phyloP scores from a whole-genome alignment of 2,888 invertebrate genomes.

The Silvanus unidentatus region DNA sequence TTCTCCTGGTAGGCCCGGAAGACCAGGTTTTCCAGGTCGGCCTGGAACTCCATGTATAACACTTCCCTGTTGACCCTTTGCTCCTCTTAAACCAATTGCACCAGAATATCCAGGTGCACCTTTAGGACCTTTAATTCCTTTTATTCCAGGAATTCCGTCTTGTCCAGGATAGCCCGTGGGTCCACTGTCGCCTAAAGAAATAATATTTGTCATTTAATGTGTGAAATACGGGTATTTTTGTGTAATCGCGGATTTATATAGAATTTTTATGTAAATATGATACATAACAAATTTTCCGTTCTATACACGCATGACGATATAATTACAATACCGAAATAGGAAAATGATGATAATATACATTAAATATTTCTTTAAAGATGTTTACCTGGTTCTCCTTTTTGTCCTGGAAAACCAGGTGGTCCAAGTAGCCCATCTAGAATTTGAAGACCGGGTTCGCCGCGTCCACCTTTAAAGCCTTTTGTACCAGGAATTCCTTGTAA shows the following conservation, averaged over 20 bases:
- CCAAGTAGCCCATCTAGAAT: conserved; percentile 50
- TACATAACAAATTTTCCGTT: too few species aligned
- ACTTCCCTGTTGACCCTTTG: conserved; percentile 37
- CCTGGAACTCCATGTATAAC: conserved; percentile 38
- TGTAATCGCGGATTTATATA: too few species aligned
- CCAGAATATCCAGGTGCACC: conserved; percentile 42
- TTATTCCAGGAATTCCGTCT: conserved; percentile 36
- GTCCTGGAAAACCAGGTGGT: conserved; percentile 37
- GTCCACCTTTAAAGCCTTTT: conserved; percentile 49
- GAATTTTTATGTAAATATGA: too few species aligned
- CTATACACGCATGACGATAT: too few species aligned
- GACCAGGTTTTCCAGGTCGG: conserved; percentile 32
- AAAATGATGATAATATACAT: too few species aligned
- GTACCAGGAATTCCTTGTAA: conserved; percentile 32
- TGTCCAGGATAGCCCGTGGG: conserved; percentile 40
- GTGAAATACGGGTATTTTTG: too few species aligned
- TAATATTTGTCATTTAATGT: too few species aligned
- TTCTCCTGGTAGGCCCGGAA: conserved; percentile 31
- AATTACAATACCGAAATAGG: too few species aligned
- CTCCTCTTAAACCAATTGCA: conserved; percentile 37
- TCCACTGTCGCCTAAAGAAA: conserved; percentile 33
- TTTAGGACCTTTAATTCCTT: conserved; percentile 38
- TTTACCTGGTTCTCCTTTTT: conserved; percentile 38
- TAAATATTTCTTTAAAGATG: too few species aligned
- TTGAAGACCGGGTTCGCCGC: conserved; percentile 52